Evolutionary conservation across 2,113 vertebrate species (phyloP).

Genomic region (Festucalex cinctus): DNA sequence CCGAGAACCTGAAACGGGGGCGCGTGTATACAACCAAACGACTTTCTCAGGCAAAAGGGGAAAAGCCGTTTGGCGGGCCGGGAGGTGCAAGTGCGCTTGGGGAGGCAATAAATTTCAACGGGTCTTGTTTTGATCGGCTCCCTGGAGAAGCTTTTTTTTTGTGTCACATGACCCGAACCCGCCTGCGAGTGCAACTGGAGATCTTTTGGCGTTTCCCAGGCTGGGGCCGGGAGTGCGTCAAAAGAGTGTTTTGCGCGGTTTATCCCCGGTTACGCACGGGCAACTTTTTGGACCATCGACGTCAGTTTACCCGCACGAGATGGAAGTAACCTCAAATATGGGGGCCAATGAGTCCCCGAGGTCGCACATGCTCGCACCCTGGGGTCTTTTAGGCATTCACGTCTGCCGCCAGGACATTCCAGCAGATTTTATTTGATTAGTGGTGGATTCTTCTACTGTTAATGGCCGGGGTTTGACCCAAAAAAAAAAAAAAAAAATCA

Average conservation of each 20-base stretch:
- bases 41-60: not conserved
- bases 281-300: not conserved
- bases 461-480: no score
- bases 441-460: no score
- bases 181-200: slow-evolving; percentile 16
- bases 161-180: slow-evolving; percentile 25
- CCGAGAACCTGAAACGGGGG: not conserved
- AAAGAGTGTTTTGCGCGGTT: not conserved
- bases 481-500: no score
- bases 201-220: slow-evolving; percentile 55
- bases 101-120: not conserved
- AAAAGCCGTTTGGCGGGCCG: not conserved
- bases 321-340: not conserved
- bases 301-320: not conserved
- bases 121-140: slow-evolving; percentile 23
- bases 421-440: not conserved
- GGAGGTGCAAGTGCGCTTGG: slow-evolving; percentile 6
- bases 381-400: not conserved
- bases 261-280: not conserved
- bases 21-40: not conserved
- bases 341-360: not conserved
- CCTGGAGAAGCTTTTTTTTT: slow-evolving; percentile 3
- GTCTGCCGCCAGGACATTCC: not conserved
- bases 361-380: not conserved
- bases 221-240: not conserved